These are phyloP conservation scores for Tapera naevia DNA, from an alignment of 2,797 vertebrate genomes.

Conservation along the genomic window DNA sequence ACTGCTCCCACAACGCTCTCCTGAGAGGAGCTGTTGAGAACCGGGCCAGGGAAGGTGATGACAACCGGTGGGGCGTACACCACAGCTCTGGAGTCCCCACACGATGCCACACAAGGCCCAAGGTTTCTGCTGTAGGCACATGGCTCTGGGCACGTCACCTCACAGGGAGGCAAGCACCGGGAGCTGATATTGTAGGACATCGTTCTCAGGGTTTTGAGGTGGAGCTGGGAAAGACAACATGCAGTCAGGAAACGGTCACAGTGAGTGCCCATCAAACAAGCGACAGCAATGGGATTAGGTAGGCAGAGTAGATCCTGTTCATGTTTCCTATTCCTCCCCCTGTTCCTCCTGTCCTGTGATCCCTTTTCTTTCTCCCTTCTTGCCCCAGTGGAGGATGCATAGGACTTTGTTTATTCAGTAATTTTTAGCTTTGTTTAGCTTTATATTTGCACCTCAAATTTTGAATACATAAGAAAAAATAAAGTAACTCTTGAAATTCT, in stretches of 20 bases:
- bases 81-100: background rate
- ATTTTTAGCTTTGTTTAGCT: background rate
- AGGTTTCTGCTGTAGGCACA: background rate
- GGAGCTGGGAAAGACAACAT: background rate
- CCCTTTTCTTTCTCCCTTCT: background rate
- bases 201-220: background rate
- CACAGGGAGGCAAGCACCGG: background rate
- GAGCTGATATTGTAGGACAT: slow-evolving; percentile 3
- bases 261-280: accelerated
- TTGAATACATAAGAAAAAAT: background rate
- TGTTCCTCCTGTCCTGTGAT: background rate
- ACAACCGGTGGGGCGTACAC: accelerated
- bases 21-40: background rate
- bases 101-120: background rate
- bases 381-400: background rate
- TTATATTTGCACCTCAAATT: background rate
- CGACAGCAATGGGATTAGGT: background rate
- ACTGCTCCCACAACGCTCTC: background rate
- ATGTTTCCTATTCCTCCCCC: background rate
- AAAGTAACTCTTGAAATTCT: background rate
- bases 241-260: background rate
- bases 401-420: accelerated
- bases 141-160: background rate
- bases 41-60: background rate
- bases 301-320: background rate